Conservation (phyloP, 2,888 invertebrate genomes). For the Leptopilina syphax region DNA sequence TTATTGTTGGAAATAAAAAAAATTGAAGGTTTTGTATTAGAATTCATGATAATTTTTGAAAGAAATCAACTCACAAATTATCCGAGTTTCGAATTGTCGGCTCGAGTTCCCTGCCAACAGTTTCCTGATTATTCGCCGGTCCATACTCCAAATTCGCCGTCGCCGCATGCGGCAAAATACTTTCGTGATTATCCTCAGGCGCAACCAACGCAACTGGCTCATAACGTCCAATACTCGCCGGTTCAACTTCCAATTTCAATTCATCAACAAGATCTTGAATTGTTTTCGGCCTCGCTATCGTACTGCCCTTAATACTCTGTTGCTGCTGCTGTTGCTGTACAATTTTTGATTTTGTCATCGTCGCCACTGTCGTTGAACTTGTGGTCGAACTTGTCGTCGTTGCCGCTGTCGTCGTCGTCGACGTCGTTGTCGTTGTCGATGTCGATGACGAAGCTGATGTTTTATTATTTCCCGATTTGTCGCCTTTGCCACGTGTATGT, state of each 20-base stretch:
- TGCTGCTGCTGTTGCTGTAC: not conserved
- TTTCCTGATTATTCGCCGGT: not conserved
- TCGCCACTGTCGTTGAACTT: not conserved
- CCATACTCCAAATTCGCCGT: slow-evolving; percentile 70
- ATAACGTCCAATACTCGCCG: slow-evolving; percentile 59
- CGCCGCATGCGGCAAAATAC: slow-evolving; percentile 71
- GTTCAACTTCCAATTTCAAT: slow-evolving; percentile 70
- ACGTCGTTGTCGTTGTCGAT: slow-evolving; percentile 51
- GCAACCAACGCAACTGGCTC: slow-evolving; percentile 67
- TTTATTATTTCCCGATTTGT: slow-evolving; percentile 58
- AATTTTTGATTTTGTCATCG: not conserved
- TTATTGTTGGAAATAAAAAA: too few species aligned
- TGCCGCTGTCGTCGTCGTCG: slow-evolving; percentile 53
- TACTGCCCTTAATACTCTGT: not conserved
- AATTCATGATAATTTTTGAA: too few species aligned
- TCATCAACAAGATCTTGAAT: slow-evolving; percentile 73
- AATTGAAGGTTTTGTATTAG: too few species aligned
- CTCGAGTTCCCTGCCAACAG: slow-evolving; percentile 42
- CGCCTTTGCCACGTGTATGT: slow-evolving; percentile 78
- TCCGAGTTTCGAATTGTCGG: slow-evolving; percentile 74
- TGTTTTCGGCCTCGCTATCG: slow-evolving; percentile 53
- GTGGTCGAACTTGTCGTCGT: slow-evolving; percentile 34
- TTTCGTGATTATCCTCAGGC: slow-evolving; percentile 71
- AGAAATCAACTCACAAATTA: slow-evolving; percentile 74
- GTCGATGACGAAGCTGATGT: slow-evolving; percentile 16